Base-by-base conservation (phyloP, 2,797 vertebrate species). In the Sebastes steindachneri region DNA sequence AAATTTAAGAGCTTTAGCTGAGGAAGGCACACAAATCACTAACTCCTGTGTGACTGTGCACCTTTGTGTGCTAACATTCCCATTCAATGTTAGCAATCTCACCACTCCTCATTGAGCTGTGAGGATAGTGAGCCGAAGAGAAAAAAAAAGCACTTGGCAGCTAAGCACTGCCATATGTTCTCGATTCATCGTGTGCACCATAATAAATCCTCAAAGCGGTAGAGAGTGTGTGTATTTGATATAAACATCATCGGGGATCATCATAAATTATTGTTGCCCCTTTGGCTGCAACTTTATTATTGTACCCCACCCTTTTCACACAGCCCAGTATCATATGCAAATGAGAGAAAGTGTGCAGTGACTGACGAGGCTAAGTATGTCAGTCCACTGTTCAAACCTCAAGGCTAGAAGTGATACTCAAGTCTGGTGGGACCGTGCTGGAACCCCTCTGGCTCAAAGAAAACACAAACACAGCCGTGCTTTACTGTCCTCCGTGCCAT, bases 201-300 rank as follows among this genome's bases (percentile, higher is more conserved):
- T 76, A 78, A 92, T 89, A 92, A 88, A 93, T 91, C 87, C 68
- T 86, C 54, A 83, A 88, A 87, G 84, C 81, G 19, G 69, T 58
- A 80, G 57, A 81, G 71, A 63, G 80, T 85, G 72, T 87, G 84
- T 86, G 86, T 79, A 80, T 92, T 88, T 75, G 68, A 89, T 90
- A 87, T 86, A 91, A 90, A 92, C 74, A 85, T 86, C 85, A 85
- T 75, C 23, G 21, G 79, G 81, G 91, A 86, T 90, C 80, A 90
- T 91, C 83, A 88, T 90, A 91, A 92, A 91, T 92, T 86, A 88
- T 77, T 82, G 48, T 85, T 79, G 70, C 68, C 71, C 85, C 63
- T 80, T 86, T 79, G 84, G 74, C 73, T 87, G 65, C 63, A 81
- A 48, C 65, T 83, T 75, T 80, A 83, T 85, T 87, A 67, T 81